phyloP scores from a whole-genome alignment of 2,888 invertebrate species.

The Pollenia labialis region DNA sequence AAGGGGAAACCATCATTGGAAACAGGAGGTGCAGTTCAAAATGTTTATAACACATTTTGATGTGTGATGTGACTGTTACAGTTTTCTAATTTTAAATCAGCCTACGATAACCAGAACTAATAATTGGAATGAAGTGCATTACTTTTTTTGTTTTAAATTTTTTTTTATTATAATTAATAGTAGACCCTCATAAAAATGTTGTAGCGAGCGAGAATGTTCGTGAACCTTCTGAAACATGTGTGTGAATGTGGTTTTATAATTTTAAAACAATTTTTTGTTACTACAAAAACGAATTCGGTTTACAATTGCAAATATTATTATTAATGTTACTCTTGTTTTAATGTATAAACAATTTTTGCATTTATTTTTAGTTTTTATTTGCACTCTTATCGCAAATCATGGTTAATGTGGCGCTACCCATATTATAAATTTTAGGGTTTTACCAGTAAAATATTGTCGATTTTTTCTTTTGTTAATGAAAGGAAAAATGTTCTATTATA shows the following conservation, averaged over 20 bases:
- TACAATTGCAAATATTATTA: slow-evolving; percentile 32
- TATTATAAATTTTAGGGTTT: background rate
- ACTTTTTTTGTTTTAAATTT: background rate
- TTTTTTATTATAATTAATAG: slow-evolving; percentile 16
- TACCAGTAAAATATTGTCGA: no score
- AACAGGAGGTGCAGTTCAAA: slow-evolving; percentile 48
- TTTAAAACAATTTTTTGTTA: background rate
- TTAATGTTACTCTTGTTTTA: background rate
- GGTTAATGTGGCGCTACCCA: slow-evolving; percentile 31
- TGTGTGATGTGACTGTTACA: background rate
- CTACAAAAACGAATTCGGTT: slow-evolving; percentile 17
- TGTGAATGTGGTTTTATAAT: slow-evolving; percentile 48
- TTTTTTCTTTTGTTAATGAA: no score
- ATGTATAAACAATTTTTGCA: background rate
- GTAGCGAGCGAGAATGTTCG: background rate
- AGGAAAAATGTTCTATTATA: no score
- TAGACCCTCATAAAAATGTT: slow-evolving; percentile 21
- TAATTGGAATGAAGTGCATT: slow-evolving; percentile 29
- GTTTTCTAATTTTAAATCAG: slow-evolving; percentile 57
- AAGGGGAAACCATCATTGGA: slow-evolving; percentile 17
- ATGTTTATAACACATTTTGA: slow-evolving; percentile 25
- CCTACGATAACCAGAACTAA: slow-evolving; percentile 57
- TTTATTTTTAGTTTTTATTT: slow-evolving; percentile 14
- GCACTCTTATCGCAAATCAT: slow-evolving; percentile 39
- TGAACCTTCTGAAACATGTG: slow-evolving; percentile 16